Evolutionary conservation across 2,888 invertebrate genomes (phyloP).

Genomic region (Eupithecia pulchellata): DNA sequence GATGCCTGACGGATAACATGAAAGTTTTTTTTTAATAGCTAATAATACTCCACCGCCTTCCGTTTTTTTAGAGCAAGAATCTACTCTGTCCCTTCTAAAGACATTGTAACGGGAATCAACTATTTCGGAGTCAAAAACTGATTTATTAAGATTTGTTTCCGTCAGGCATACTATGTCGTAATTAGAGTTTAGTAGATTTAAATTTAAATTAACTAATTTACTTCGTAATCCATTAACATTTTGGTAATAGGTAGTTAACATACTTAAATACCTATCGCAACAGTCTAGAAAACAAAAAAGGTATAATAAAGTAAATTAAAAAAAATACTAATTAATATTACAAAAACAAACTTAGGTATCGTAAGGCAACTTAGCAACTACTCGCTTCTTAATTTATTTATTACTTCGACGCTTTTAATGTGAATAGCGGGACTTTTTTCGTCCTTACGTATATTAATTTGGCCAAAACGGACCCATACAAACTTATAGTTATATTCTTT

Average conservation of each 20-base stretch:
- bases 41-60: constrained; percentile 36
- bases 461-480: no score
- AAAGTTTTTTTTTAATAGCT: constrained; percentile 26
- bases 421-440: no score
- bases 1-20: constrained; percentile 32
- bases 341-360: no score
- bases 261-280: constrained; percentile 1
- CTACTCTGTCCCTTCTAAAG: constrained; percentile 29
- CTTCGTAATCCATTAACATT: constrained; percentile 23
- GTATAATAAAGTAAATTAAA: no score
- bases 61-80: constrained; percentile 13
- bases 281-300: no score
- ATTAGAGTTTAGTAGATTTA: constrained; percentile 23
- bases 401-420: no score
- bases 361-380: no score
- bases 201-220: constrained; percentile 22
- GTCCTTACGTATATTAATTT: no score
- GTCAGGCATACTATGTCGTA: constrained; percentile 35
- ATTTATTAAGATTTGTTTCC: no score
- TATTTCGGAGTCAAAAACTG: constrained; percentile 29
- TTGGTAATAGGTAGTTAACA: constrained; percentile 22
- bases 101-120: constrained; percentile 32
- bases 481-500: no score
- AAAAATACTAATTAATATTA: no score
- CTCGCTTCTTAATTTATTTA: no score